Evolutionary conservation across 2,113 vertebrate genomes (phyloP), one percentile per base, ranked within the genome.

Genomic region (Gopherus evgoodei): DNA sequence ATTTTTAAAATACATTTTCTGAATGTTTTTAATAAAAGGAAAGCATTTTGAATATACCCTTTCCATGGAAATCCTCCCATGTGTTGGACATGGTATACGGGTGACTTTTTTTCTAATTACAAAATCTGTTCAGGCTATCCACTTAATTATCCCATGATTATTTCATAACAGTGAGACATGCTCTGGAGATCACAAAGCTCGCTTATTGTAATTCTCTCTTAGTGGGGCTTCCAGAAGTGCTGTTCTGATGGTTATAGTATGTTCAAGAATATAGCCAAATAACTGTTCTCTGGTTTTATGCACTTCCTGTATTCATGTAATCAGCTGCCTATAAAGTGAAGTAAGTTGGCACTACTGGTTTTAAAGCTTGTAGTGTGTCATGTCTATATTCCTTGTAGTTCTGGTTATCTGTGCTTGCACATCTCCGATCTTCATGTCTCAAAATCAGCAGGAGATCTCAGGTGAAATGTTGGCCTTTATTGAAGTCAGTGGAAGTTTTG

Each of bases 391-490:
- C 5, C 38, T 6, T 22, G 65, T 86, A 38, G 27, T 76, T 11
- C 19, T 44, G 72, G 22, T 4, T 42, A 75, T 25, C n/a, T 42
- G 38, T 75, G 19, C 38, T 42, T 75, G 38, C 72, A 24, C 38
- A 42, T 75, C 14, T 5, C 11, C 49, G 75, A 50, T 9, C 3
- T n/a, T 81, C 72, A 44, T 84, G 31, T 19, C 56, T 53, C 2
- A 1, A 47, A 81, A 49, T 11, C 29, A 88, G 72, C 21, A 35
- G 47, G 79, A 47, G 79, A 11, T 3, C 72, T 75, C 0, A 0
- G 3, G 50, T 12, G 6, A 42, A 38, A 65, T 65, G 14, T 31
- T 65, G 62, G 31, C 31, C 62, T 17, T 65, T n/a, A 25, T 62
- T 65, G 62, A 65, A 65, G 31, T 35, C 31, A 35, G 16, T 65